Percentiles rank a stretch among this genome's conserved stretches.
phyloP scores from a whole-genome alignment of 2,888 invertebrate genomes.

The Julus scanicus region DNA sequence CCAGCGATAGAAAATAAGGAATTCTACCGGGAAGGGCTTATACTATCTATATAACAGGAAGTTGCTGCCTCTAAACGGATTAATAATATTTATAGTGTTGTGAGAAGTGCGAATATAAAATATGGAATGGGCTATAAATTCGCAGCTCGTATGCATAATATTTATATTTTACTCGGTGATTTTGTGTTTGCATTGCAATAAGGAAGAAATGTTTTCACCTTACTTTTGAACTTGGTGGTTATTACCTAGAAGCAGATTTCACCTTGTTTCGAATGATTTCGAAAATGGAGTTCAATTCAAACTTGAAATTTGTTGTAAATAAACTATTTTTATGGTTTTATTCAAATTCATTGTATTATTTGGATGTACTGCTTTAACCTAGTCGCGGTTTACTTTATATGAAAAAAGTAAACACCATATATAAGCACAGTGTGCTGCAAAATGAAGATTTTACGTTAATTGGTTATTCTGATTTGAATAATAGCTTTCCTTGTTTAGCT shows the following conservation, averaged over 20 bases:
- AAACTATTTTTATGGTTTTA: neutral
- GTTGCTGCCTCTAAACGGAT: neutral
- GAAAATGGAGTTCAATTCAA: neutral
- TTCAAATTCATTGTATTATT: neutral
- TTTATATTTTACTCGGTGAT: neutral
- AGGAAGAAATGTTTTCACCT: neutral
- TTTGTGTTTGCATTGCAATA: neutral
- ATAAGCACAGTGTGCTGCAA: neutral
- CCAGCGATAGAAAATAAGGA: neutral
- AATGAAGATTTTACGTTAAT: constrained; percentile 9
- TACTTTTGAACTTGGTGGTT: no score
- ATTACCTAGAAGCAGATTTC: no score
- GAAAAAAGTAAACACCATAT: neutral
- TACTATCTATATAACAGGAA: neutral
- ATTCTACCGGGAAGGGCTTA: neutral
- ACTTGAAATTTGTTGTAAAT: neutral
- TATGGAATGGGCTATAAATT: neutral
- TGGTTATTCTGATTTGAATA: neutral
- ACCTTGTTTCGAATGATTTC: no score
- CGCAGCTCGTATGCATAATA: neutral
- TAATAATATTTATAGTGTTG: neutral
- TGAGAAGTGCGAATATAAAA: neutral
- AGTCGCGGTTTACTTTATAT: neutral
- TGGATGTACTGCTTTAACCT: no score
- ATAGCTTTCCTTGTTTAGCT: neutral